These are phyloP conservation scores for Chirona hameri DNA, from an alignment of 2,888 invertebrate genomes.

Conservation along the genomic window DNA sequence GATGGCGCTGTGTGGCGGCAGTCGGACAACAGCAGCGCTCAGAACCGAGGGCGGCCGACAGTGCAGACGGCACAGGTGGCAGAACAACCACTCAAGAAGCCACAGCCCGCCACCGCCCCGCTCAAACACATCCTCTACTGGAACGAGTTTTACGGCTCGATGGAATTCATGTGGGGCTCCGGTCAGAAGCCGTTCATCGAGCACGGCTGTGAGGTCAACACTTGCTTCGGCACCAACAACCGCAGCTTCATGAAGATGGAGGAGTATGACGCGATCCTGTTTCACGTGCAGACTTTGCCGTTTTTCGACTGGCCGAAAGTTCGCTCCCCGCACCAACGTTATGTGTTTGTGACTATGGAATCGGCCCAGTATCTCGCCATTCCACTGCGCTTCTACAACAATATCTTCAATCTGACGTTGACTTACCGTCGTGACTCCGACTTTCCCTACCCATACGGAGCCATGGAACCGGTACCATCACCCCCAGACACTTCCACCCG, in stretches of 20 bases:
- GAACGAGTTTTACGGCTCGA: conserved; percentile 39
- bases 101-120: not conserved
- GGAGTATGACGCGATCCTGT: conserved; percentile 39
- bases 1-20: no score
- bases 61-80: not conserved
- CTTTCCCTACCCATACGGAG: conserved; percentile 35
- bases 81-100: no score
- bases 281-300: conserved; percentile 37
- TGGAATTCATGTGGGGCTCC: conserved; percentile 38
- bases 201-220: conserved; percentile 36
- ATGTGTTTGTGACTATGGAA: conserved; percentile 37
- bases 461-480: not conserved
- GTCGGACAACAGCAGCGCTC: no score
- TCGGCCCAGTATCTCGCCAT: conserved; percentile 33
- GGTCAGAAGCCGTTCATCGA: conserved; percentile 38
- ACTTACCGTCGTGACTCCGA: conserved; percentile 41
- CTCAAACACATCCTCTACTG: conserved; percentile 38
- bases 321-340: conserved; percentile 34
- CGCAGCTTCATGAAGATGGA: conserved; percentile 32
- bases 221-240: conserved; percentile 39
- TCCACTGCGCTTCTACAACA: not conserved
- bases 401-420: conserved; percentile 42
- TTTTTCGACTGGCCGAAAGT: not conserved
- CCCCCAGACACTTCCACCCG: no score
- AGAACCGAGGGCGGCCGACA: no score